A percentile compares a stretch with the other conserved stretches of the same genome.
phyloP scores from a whole-genome alignment of 2,888 invertebrate species.

The Sesamia inferens region DNA sequence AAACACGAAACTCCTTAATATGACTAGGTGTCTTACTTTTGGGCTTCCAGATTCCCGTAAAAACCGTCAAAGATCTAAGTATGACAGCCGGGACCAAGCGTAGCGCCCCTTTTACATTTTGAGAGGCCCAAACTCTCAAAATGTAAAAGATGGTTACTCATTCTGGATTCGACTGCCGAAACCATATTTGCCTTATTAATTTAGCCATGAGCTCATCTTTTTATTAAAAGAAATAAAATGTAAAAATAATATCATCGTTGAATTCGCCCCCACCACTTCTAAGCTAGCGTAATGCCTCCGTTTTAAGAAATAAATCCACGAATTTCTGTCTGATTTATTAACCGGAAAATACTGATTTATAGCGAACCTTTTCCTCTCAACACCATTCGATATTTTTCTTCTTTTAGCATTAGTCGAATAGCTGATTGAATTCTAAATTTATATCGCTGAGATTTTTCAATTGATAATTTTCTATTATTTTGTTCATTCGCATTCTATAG shows the following conservation, averaged over 20 bases:
- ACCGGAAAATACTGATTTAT: slow-evolving; percentile 75
- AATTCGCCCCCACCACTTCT: slow-evolving; percentile 37
- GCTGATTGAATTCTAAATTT: slow-evolving; percentile 48
- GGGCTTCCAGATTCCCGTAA: not conserved
- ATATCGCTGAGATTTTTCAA: slow-evolving; percentile 15
- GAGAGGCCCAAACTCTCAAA: not conserved
- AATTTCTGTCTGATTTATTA: slow-evolving; percentile 72
- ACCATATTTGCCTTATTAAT: not conserved
- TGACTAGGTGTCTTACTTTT: not conserved
- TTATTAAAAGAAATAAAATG: slow-evolving; percentile 5
- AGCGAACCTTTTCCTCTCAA: slow-evolving; percentile 64
- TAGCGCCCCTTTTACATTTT: too few species aligned
- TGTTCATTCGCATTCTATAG: not conserved
- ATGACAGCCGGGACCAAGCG: not conserved
- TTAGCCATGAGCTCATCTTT: not conserved
- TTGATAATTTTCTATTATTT: not conserved
- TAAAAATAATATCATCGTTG: slow-evolving; percentile 12
- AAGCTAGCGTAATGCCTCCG: slow-evolving; percentile 55
- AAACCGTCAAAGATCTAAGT: not conserved
- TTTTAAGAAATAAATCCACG: slow-evolving; percentile 66
- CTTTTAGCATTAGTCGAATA: slow-evolving; percentile 45
- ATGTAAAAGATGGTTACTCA: not conserved
- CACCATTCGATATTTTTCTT: slow-evolving; percentile 58
- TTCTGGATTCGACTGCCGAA: not conserved
- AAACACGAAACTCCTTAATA: too few species aligned